Evolutionary conservation across 2,113 vertebrate species (phyloP).

Genomic region (Notarius lentiginosus): DNA sequence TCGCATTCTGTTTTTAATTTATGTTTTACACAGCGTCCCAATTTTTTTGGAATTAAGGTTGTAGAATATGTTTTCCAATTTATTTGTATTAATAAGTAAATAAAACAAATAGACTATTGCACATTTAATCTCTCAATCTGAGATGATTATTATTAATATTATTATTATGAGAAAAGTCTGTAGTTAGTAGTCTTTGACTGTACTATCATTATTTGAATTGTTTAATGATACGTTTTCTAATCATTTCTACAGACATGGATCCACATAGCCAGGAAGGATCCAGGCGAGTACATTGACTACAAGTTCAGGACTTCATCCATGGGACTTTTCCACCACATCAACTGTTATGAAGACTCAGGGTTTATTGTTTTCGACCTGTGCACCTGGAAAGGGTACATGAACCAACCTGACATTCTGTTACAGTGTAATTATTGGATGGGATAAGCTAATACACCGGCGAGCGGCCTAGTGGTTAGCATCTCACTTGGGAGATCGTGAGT

Average conservation of each 20-base stretch:
- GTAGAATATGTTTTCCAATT: no score
- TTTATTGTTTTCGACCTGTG: constrained; percentile 92
- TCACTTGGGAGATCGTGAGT: no score
- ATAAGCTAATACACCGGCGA: not conserved
- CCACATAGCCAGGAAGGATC: constrained; percentile 88
- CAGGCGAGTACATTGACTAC: constrained; percentile 84
- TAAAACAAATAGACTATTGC: no score
- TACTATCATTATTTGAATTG: not conserved
- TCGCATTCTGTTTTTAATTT: no score
- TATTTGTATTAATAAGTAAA: no score
- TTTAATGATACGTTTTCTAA: not conserved
- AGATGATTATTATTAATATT: not conserved
- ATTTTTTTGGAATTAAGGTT: no score
- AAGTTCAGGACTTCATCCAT: constrained; percentile 91
- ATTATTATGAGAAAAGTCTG: not conserved
- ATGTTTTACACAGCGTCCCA: no score
- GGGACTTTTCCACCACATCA: constrained; percentile 97
- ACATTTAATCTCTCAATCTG: no score
- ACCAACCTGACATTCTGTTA: not conserved
- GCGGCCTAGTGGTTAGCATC: no score
- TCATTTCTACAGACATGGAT: constrained; percentile 82
- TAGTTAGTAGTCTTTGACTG: not conserved
- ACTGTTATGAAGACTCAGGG: constrained; percentile 89
- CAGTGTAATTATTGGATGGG: not conserved
- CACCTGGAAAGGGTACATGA: constrained; percentile 90